phyloP scores from a whole-genome alignment of 2,888 invertebrate species.

The Achlya flavicornis region DNA sequence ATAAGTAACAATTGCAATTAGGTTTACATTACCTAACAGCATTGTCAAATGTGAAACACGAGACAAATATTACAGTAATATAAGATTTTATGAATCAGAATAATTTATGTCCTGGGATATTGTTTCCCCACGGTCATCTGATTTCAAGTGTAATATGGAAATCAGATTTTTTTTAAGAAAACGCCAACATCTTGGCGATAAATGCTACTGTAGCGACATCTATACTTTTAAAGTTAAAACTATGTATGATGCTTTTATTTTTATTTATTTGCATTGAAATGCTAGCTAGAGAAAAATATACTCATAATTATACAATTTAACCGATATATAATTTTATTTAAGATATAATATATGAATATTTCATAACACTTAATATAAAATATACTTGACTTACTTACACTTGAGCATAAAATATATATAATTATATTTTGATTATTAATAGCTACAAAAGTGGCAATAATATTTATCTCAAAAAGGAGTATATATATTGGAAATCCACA shows the following conservation, averaged over 20 bases:
- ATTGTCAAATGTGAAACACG: neutral
- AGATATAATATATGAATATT: neutral
- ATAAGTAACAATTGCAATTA: neutral
- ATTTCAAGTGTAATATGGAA: no score
- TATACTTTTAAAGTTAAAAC: no score
- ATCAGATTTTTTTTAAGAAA: no score
- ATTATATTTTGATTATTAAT: constrained; percentile 38
- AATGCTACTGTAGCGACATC: no score
- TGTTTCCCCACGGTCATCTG: no score
- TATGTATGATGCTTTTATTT: no score
- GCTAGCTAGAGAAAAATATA: neutral
- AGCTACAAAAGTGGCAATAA: neutral
- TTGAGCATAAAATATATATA: constrained; percentile 15
- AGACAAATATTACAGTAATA: constrained; percentile 3
- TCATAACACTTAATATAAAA: no score
- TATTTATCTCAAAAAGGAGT: neutral
- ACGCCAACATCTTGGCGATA: no score
- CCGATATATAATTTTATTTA: neutral
- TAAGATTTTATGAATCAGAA: constrained; percentile 12
- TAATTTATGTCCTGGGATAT: no score
- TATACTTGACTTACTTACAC: no score
- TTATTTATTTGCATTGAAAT: no score
- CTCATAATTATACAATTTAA: neutral
- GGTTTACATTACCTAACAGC: neutral
- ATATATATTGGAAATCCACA: constrained; percentile 16